Evolutionary conservation across 2,797 vertebrate genomes (phyloP), one percentile per base, ranked within the genome.

Genomic region (Notolepis coatsorum): DNA sequence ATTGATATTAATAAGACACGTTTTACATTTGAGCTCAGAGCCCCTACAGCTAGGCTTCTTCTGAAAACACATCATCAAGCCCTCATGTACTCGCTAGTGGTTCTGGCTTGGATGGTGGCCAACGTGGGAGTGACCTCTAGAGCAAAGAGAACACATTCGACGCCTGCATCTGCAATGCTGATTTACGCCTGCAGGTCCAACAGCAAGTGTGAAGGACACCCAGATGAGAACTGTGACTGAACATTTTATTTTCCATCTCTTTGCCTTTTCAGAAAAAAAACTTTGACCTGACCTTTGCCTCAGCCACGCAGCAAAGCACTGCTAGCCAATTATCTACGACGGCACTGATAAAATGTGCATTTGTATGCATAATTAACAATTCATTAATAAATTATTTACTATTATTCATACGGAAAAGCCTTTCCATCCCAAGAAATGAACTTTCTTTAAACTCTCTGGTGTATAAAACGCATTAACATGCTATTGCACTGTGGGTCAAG

Each of bases 121-220:
- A 73, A 53, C 30, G 56, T 24, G 13, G 49, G 30, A 38, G 43
- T 78, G 61, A 68, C 61, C 64, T 78, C 56, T 45, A 23, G 23
- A 31, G 27, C 56, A 27, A 62, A 65, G 18, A 64, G 27, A 33
- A 61, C 60, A 52, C 43, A 35, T 45, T 12, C 25, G 53, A 61
- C 48, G 35, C 47, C 12, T 1, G 2, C 9, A 82, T 84, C 70
- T 73, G 70, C 66, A 74, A 56, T 79, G 70, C 66, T 65, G 52
- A 82, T 84, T 60, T 54, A 4, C 4, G 35, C 21, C 59, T 21
- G 23, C 45, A 24, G 48, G 43, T 63, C 52, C 24, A 56, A 6
- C 57, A 52, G 37, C 46, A 53, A 0, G 4, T 46, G 65, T 68
- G 60, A 78, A 84, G 80, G 79, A 73, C 69, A 74, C 37, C 13